These are phyloP conservation scores for Caenorhabditis macrosperma DNA, from an alignment of 2,888 invertebrate species.

Conservation along the genomic window DNA sequence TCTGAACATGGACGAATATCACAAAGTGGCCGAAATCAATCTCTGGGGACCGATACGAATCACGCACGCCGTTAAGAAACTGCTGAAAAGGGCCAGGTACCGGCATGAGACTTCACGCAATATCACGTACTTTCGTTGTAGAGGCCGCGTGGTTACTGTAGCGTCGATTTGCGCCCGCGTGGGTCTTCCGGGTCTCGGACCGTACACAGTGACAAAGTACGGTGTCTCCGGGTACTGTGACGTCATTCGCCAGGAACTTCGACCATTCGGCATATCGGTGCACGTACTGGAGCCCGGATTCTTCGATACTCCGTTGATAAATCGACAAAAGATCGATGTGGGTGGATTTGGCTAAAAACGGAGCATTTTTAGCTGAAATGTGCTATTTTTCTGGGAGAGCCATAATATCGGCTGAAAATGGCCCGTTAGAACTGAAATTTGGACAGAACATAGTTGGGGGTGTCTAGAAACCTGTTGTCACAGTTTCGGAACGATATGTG, in stretches of 20 bases:
- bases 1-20: constrained; percentile 79
- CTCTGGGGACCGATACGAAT: constrained; percentile 80
- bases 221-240: constrained; percentile 77
- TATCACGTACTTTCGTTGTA: constrained; percentile 24
- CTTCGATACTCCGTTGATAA: constrained; percentile 73
- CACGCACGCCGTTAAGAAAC: constrained; percentile 73
- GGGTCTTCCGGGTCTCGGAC: constrained; percentile 75
- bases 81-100: constrained; percentile 75
- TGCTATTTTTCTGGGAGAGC: neutral
- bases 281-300: constrained; percentile 78
- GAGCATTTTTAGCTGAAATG: too few species aligned
- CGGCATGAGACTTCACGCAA: too few species aligned
- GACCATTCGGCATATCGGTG: constrained; percentile 75
- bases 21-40: constrained; percentile 76
- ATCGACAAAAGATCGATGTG: constrained; percentile 55
- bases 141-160: constrained; percentile 81
- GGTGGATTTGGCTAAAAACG: neutral
- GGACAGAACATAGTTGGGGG: too few species aligned
- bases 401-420: too few species aligned
- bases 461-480: neutral
- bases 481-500: too few species aligned
- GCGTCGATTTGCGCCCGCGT: constrained; percentile 81
- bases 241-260: constrained; percentile 73
- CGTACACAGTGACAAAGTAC: constrained; percentile 76
- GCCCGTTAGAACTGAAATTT: too few species aligned